Evolutionary conservation across 2,888 invertebrate species (phyloP), one percentile per base, ranked within the genome.

Genomic region (Dolichopus griseipennis): DNA sequence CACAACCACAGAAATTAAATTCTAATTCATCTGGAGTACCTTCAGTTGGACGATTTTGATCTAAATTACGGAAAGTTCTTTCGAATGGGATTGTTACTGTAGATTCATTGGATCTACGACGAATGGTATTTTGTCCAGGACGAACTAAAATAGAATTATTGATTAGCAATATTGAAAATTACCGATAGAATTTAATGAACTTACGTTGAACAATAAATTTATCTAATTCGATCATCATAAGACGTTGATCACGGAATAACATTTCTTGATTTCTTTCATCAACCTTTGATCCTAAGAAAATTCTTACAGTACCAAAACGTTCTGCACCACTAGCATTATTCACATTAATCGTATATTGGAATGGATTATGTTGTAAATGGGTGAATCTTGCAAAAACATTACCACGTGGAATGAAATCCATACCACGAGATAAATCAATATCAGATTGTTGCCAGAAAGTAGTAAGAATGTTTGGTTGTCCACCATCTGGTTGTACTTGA

Each of bases 1-100:
- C 91, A 75, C 92, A 92, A 70, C 91, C 91, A 81, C 92, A 92
- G 84, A 89, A 90, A 82, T 90, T 90, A 80, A 89, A 89, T 68
- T 80, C 79, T 0, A 79, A 81, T 0, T 80, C 77, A 0, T 79
- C 81, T 0, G 83, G 78, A 65, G 82, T 79, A 41, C 84, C 84
- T 0, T 83, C 84, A 21, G 76, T 70, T 0, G 88, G 87, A 0
- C 88, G 83, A 61, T 78, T 81, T 1, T 76, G 73, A 74, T 89
- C 88, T 71, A 88, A 77, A 76, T 86, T 85, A 6, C 89, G 85
- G 86, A 91, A 92, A 10, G 89, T 90, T 69, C 88, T 83, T 77
- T 90, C 90, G 79, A 88, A 91, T 1, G 91, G 90, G 75, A 91
- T 89, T 12, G 91, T 92, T 33, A 93, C 88, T 0, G 90, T 87